A percentile compares a stretch with the other conserved stretches of the same genome.
Evolutionary conservation across 2,888 invertebrate species (phyloP).

Genomic region (Philereme vetulata): DNA sequence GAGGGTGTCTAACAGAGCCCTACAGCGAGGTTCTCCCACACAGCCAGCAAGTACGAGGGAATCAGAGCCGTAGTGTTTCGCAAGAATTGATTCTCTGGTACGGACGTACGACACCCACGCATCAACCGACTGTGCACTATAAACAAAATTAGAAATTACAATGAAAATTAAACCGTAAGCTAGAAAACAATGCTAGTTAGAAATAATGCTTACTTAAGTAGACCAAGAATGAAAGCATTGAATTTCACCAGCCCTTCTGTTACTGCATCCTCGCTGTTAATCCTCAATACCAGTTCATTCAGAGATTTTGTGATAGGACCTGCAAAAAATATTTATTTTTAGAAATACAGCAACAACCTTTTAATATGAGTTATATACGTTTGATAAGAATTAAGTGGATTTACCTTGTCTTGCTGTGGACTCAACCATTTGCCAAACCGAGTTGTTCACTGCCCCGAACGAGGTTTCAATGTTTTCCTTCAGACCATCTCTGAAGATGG

Average conservation of each 20-base stretch:
- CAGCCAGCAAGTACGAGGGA: constrained; percentile 88
- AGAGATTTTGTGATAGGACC: constrained; percentile 92
- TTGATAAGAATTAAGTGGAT: background rate
- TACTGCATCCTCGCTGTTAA: constrained; percentile 92
- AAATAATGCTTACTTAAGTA: constrained; percentile 88
- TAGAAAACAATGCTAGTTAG: background rate
- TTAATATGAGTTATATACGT: background rate
- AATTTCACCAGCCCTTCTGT: constrained; percentile 94
- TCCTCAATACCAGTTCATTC: constrained; percentile 91
- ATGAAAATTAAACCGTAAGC: constrained; percentile 3
- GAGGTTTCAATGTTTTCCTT: constrained; percentile 91
- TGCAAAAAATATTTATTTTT: constrained; percentile 43
- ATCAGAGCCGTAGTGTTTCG: constrained; percentile 90
- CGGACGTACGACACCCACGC: constrained; percentile 95
- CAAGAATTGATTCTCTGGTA: constrained; percentile 91
- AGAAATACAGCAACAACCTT: background rate
- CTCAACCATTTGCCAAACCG: constrained; percentile 95
- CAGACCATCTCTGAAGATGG: constrained; percentile 92
- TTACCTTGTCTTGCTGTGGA: constrained; percentile 92
- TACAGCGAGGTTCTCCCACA: constrained; percentile 80
- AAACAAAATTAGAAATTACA: constrained; percentile 20
- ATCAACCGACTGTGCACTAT: constrained; percentile 92
- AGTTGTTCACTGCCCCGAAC: constrained; percentile 93
- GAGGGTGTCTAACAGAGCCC: constrained; percentile 88
- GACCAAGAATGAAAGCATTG: constrained; percentile 93